Percentiles rank a stretch among this genome's conserved stretches.
phyloP scores from a whole-genome alignment of 35 echinoderm and acorn worm genomes.

The Stichopus chloronotus region DNA sequence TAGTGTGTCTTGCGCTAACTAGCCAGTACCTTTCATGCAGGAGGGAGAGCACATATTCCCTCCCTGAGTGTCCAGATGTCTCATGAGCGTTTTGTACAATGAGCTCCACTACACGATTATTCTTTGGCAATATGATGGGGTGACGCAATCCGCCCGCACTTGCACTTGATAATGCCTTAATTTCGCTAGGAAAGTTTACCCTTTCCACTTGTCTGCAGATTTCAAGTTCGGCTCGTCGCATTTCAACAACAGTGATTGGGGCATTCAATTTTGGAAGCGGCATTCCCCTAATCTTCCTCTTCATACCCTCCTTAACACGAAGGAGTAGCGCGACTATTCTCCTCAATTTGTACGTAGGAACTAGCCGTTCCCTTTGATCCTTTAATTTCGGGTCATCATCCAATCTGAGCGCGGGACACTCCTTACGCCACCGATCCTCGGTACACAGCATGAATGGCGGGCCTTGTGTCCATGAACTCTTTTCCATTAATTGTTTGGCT shows the following conservation, averaged over 20 bases:
- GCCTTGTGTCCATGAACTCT: neutral
- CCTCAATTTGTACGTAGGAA: too few relatives aligned
- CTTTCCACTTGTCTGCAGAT: constrained; percentile 24
- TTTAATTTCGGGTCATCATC: constrained; percentile 15
- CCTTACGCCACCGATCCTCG: neutral
- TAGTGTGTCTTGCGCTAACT: constrained; percentile 1
- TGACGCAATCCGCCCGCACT: too few relatives aligned
- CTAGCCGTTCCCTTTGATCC: too few relatives aligned
- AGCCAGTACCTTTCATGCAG: constrained; percentile 24
- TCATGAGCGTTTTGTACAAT: constrained; percentile 55
- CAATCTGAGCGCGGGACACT: neutral
- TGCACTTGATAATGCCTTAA: too few relatives aligned
- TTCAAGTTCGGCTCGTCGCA: constrained; percentile 4
- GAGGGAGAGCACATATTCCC: constrained; percentile 43
- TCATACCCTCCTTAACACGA: too few relatives aligned
- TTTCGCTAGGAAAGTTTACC: constrained; percentile 52
- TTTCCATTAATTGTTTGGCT: constrained; percentile 36
- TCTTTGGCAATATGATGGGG: constrained; percentile 47
- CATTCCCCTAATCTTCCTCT: too few relatives aligned
- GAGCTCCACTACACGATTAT: constrained; percentile 38
- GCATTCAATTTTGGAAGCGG: too few relatives aligned
- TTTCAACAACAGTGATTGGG: neutral
- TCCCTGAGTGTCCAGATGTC: constrained; percentile 34
- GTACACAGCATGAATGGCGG: neutral
- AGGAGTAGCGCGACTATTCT: too few relatives aligned